Base-by-base conservation (phyloP, 2,888 invertebrate genomes). In the Nemoura dubitans region DNA sequence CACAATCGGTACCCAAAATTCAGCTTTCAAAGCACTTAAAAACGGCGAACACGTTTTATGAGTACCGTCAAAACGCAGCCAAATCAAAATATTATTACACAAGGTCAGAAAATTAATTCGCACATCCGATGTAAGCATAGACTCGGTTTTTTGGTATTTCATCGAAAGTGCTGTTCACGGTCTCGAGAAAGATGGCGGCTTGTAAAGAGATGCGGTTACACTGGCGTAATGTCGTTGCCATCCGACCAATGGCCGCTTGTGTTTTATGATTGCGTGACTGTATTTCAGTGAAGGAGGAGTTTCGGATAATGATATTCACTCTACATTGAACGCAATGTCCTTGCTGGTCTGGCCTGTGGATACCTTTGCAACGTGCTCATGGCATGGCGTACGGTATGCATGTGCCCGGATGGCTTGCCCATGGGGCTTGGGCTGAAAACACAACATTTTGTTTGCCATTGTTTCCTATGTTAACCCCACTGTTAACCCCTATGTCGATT, bases 101-200 rank as follows among this genome's bases (percentile, higher is more conserved):
- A 36, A 59, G 21, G 59, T 59, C 2, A 59, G 10, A 59, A 78
- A 78, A 78, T 25, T 78, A 27, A 27, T 21, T 28, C 78, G 78
- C 7, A 2, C 2, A 1, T 26, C 59, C 59, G 16, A 59, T 59
- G 21, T 2, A 10, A 10, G 21, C 59, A 10, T 21, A 21, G 25
- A 27, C 78, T 26, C 28, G 28, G 28, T 78, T 21, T 78, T 78
- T 78, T 27, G 10, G 30, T 81, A 81, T 6, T 28, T 29, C 16
- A 81, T 30, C 81, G 78, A 5, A 78, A 78, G 28, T 26, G 78
- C 25, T 78, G 28, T 27, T 78, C 28, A 10, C 27, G 21, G 26
- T 78, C n/a, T 78, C 26, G 78, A 84, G 84, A 84, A 86, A 86
- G 86, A 86, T 86, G 86, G 86, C 86, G 84, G 21, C 42, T 77